A percentile compares a stretch with the other conserved stretches of the same genome.
These are phyloP conservation scores for Leucoraja erinaceus DNA, from an alignment of 2,113 vertebrate species.

Conservation along the genomic window DNA sequence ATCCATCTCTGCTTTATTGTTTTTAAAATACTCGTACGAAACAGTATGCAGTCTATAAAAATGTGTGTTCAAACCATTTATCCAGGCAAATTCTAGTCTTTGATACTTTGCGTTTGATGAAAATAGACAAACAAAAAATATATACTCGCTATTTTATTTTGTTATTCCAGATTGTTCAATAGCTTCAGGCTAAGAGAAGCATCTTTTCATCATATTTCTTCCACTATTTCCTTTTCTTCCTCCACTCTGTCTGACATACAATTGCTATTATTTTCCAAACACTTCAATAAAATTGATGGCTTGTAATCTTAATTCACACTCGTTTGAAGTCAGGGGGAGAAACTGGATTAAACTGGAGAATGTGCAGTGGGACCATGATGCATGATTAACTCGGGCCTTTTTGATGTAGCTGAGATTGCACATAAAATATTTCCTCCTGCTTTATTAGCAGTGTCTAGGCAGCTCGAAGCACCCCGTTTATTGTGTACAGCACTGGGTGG, in stretches of 20 bases:
- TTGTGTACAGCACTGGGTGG: no score
- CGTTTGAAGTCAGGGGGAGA: background rate
- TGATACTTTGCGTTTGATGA: background rate
- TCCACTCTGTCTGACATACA: constrained; percentile 3
- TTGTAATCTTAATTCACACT: background rate
- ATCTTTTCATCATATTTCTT: background rate
- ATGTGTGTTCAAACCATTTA: background rate
- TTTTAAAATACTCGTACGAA: background rate
- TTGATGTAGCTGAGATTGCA: no score
- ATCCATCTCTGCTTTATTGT: background rate
- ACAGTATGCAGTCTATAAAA: background rate
- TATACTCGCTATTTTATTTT: background rate
- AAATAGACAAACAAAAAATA: background rate
- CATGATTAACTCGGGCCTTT: background rate
- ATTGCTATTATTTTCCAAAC: constrained; percentile 26
- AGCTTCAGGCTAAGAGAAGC: background rate
- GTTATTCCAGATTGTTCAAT: background rate
- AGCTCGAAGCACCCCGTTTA: no score
- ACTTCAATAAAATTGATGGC: background rate
- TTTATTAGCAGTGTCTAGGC: no score
- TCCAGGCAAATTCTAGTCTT: background rate
- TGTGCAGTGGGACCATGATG: background rate
- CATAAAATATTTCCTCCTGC: no score
- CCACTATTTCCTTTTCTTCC: background rate
- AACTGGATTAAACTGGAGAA: background rate